Conservation (phyloP, 2,113 vertebrate species). For the Barnardius zonarius region DNA sequence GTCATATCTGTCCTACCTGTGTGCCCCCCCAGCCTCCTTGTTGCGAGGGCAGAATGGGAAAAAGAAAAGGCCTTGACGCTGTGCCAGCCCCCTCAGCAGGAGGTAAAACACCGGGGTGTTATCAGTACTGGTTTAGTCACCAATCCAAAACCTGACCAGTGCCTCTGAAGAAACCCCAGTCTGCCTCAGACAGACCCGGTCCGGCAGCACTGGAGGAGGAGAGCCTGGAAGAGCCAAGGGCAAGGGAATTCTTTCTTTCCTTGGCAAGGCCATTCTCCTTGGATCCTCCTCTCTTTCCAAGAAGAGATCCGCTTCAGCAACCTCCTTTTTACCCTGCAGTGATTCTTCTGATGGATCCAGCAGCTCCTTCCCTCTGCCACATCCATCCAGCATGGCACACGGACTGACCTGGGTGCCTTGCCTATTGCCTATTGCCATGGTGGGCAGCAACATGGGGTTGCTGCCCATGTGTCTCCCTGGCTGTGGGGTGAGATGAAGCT, state of each 20-base stretch:
- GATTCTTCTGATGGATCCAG: not conserved
- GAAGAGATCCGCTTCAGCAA: not conserved
- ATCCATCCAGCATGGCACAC: accelerated
- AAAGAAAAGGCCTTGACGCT: not conserved
- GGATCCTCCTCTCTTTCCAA: not conserved
- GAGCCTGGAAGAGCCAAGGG: not conserved
- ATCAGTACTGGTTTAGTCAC: not conserved
- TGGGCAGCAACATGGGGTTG: not conserved
- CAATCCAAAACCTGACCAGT: not conserved
- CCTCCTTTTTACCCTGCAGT: not conserved
- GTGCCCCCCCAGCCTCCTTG: accelerated
- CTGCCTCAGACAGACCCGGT: not conserved
- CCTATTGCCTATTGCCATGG: not conserved
- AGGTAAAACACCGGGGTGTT: not conserved
- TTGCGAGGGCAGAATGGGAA: not conserved
- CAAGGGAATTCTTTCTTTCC: not conserved
- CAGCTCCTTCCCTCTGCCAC: not conserved
- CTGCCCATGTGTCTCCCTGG: not conserved
- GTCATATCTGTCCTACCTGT: not conserved
- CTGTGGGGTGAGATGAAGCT: not conserved
- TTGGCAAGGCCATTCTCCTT: not conserved
- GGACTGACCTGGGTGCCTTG: not conserved
- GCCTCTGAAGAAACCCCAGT: not conserved
- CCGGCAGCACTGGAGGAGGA: not conserved
- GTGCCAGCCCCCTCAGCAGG: not conserved